Percentiles rank a stretch among this genome's conserved stretches.
Conservation (phyloP, 2,888 invertebrate species). For the Tipula lateralis region DNA sequence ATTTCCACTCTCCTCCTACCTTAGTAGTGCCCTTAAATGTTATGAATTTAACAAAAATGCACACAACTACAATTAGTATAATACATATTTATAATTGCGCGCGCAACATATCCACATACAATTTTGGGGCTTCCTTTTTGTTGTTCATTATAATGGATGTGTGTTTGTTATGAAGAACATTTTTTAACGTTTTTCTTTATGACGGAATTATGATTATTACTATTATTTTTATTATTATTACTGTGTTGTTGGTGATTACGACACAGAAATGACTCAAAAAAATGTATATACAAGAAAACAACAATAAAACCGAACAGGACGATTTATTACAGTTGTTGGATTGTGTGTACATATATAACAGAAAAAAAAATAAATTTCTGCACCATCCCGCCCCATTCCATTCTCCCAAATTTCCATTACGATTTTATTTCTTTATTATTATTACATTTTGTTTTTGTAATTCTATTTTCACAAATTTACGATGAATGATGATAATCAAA, state of each 20-base stretch:
- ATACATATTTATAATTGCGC: conserved; percentile 14
- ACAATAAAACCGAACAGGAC: background rate
- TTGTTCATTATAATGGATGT: background rate
- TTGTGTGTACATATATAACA: background rate
- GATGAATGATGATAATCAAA: conserved; percentile 24
- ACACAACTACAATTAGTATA: background rate
- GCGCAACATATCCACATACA: background rate
- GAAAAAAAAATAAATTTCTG: background rate
- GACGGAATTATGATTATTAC: conserved; percentile 11
- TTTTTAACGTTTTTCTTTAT: conserved; percentile 6
- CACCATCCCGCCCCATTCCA: background rate
- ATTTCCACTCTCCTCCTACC: background rate
- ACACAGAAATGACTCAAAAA: background rate
- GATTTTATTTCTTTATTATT: background rate
- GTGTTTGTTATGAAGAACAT: background rate
- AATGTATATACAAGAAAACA: background rate
- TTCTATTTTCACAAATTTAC: conserved; percentile 24
- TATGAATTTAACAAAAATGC: background rate
- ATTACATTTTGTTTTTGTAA: background rate
- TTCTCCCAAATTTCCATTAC: background rate
- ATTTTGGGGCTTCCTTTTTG: background rate
- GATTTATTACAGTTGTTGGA: conserved; percentile 7
- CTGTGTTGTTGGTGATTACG: conserved; percentile 16
- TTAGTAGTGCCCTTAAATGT: background rate
- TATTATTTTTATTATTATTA: background rate